These are phyloP conservation scores for Platysteira castanea DNA, from an alignment of 2,113 vertebrate genomes.

Conservation along the genomic window DNA sequence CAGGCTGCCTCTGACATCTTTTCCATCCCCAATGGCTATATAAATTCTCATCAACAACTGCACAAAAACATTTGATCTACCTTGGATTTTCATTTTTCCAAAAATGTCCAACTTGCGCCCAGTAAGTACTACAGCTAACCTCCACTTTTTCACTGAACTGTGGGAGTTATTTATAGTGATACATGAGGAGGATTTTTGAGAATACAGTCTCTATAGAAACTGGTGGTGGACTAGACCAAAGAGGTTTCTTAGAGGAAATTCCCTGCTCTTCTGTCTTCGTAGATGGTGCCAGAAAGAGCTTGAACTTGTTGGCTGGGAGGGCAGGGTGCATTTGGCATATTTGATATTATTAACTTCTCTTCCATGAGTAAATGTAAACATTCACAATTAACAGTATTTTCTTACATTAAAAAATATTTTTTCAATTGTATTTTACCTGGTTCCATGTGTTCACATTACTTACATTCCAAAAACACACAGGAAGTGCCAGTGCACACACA, in stretches of 20 bases:
- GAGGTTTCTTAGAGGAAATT: slow-evolving; percentile 24
- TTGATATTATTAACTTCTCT: not conserved
- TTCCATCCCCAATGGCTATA: not conserved
- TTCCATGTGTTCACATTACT: not conserved
- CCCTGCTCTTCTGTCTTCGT: not conserved
- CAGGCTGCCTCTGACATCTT: not conserved
- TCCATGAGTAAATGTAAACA: not conserved
- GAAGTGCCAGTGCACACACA: slow-evolving; percentile 5
- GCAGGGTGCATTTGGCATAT: not conserved
- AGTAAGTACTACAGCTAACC: not conserved
- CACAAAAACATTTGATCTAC: not conserved
- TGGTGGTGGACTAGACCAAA: slow-evolving; percentile 12
- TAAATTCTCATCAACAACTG: not conserved
- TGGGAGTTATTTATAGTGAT: slow-evolving; percentile 36
- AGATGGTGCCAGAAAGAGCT: not conserved
- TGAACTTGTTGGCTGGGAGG: not conserved
- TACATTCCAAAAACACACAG: slow-evolving; percentile 1
- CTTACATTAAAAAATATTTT: not conserved
- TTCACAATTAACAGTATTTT: not conserved
- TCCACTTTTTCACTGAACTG: not conserved
- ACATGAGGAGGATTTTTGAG: slow-evolving; percentile 43
- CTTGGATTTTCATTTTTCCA: not conserved
- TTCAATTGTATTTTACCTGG: not conserved
- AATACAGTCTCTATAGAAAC: slow-evolving; percentile 60
- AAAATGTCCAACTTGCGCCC: not conserved